Evolutionary conservation across 2,888 invertebrate species (phyloP).

Genomic region (Masnerella sp.): DNA sequence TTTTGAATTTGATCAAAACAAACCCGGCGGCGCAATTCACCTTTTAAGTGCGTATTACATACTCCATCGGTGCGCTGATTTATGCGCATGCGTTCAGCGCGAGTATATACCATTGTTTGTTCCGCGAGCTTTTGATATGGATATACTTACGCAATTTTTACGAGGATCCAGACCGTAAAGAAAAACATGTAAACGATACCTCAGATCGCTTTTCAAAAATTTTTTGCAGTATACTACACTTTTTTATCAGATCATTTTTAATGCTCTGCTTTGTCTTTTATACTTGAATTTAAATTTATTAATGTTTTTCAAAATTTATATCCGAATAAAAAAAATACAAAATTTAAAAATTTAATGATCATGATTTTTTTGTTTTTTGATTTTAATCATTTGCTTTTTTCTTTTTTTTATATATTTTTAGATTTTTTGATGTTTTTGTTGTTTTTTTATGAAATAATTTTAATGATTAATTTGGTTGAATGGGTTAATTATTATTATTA

Average conservation of each 20-base stretch:
- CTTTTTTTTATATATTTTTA: too few species aligned
- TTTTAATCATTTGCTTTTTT: too few species aligned
- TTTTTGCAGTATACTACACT: slow-evolving; percentile 1
- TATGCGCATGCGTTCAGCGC: slow-evolving; percentile 48
- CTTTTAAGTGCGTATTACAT: slow-evolving; percentile 36
- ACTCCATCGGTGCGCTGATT: slow-evolving; percentile 22
- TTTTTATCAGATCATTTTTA: slow-evolving; percentile 1
- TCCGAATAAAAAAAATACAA: too few species aligned
- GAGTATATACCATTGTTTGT: slow-evolving; percentile 31
- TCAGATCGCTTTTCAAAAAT: slow-evolving; percentile 40
- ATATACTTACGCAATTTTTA: slow-evolving; percentile 45
- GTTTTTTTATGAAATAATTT: too few species aligned
- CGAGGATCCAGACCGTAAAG: slow-evolving; percentile 20
- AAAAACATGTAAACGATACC: slow-evolving; percentile 44
- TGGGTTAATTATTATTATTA: too few species aligned
- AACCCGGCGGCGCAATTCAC: slow-evolving; percentile 20
- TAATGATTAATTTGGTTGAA: too few species aligned
- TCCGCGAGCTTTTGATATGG: slow-evolving; percentile 49
- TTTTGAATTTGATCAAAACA: slow-evolving; percentile 19
- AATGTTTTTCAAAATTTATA: too few species aligned
- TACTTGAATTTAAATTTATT: slow-evolving; percentile 1
- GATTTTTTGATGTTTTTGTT: too few species aligned
- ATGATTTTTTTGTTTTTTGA: too few species aligned
- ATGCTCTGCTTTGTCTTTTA: too few species aligned
- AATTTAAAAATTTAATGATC: too few species aligned